A percentile compares a stretch with the other conserved stretches of the same genome.
These are phyloP conservation scores for Actinemys pallida DNA, from an alignment of 2,113 vertebrate genomes.

Conservation along the genomic window DNA sequence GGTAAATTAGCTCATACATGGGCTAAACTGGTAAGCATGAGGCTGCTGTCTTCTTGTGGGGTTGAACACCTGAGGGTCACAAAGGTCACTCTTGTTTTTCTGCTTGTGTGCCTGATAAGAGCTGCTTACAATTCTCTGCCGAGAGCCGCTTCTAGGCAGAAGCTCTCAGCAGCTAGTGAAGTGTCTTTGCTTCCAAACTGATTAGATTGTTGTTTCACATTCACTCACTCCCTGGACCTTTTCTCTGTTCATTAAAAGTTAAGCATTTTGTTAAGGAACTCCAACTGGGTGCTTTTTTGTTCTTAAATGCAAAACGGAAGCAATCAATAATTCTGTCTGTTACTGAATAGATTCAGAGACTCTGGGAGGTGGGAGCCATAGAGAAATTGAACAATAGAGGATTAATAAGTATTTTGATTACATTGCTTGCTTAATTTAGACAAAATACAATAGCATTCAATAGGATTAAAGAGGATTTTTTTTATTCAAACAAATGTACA, in stretches of 20 bases:
- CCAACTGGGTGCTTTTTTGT: not conserved
- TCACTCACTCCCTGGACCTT: not conserved
- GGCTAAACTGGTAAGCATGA: not conserved
- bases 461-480: not conserved
- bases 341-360: slow-evolving; percentile 2
- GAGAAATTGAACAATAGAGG: not conserved
- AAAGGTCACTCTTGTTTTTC: not conserved
- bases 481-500: not conserved
- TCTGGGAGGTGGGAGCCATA: not conserved
- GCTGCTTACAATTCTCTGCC: not conserved
- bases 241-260: not conserved
- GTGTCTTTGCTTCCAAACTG: slow-evolving; percentile 9
- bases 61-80: not conserved
- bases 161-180: not conserved
- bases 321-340: slow-evolving; percentile 46
- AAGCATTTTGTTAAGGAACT: not conserved
- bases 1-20: not conserved
- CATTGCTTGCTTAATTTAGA: slow-evolving; percentile 22
- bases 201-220: not conserved
- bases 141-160: not conserved
- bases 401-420: slow-evolving; percentile 28
- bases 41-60: not conserved
- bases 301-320: slow-evolving; percentile 20
- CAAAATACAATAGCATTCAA: slow-evolving; percentile 5
- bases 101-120: not conserved